A percentile compares a stretch with the other conserved stretches of the same genome.
Conservation (phyloP, 2,113 vertebrate genomes). For the Gnathonemus longibarbis region DNA sequence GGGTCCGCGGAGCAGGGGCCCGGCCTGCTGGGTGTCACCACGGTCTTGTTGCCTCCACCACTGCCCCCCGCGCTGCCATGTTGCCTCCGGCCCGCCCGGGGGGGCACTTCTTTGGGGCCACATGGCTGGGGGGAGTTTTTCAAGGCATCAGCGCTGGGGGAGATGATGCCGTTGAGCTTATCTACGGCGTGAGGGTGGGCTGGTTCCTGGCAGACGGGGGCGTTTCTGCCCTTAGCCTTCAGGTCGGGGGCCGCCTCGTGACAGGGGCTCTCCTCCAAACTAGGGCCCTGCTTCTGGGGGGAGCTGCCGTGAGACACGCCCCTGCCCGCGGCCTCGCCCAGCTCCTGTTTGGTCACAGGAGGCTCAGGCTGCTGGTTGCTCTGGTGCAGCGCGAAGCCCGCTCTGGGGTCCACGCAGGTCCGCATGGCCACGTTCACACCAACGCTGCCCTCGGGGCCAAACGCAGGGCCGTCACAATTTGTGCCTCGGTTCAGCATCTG, state of each 20-base stretch:
- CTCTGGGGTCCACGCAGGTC: slow-evolving; percentile 47
- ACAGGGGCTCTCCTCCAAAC: slow-evolving; percentile 52
- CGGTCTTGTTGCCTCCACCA: slow-evolving; percentile 51
- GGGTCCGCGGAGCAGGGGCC: slow-evolving; percentile 59
- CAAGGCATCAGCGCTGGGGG: slow-evolving; percentile 54
- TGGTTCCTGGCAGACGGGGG: slow-evolving; percentile 45
- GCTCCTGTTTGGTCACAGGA: slow-evolving; percentile 56
- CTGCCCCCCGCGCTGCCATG: slow-evolving; percentile 17
- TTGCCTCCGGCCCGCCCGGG: slow-evolving; percentile 26
- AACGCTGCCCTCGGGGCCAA: slow-evolving; percentile 54
- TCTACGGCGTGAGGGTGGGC: slow-evolving; percentile 52
- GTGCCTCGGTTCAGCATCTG: slow-evolving; percentile 52
- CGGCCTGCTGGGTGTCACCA: slow-evolving; percentile 50
- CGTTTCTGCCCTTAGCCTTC: slow-evolving; percentile 50
- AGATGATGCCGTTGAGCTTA: slow-evolving; percentile 49
- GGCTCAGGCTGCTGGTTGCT: slow-evolving; percentile 56
- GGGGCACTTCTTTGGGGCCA: background rate
- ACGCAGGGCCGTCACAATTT: slow-evolving; percentile 54
- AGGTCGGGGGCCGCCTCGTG: slow-evolving; percentile 52
- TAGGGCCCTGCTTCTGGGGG: slow-evolving; percentile 54
- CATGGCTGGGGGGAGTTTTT: slow-evolving; percentile 54
- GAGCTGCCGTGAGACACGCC: slow-evolving; percentile 43
- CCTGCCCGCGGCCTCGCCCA: slow-evolving; percentile 52
- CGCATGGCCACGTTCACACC: slow-evolving; percentile 48
- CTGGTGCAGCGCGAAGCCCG: slow-evolving; percentile 58